These are phyloP conservation scores for Tauraco hartlaubi DNA, from an alignment of 2,797 vertebrate genomes.

Conservation along the genomic window DNA sequence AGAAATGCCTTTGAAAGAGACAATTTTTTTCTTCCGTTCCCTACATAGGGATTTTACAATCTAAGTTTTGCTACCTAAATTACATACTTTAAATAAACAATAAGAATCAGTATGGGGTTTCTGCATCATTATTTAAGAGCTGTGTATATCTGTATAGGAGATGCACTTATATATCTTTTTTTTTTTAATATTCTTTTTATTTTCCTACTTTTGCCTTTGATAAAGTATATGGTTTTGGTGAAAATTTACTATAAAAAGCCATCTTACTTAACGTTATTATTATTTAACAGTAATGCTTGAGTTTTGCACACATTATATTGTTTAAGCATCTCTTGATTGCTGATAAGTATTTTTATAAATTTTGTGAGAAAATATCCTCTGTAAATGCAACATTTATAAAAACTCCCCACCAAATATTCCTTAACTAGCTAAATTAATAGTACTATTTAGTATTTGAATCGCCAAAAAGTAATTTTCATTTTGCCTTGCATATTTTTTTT, in stretches of 20 bases:
- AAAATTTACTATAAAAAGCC: not conserved
- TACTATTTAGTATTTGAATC: not conserved
- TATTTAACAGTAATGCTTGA: not conserved
- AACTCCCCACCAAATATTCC: not conserved
- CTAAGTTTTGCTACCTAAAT: not conserved
- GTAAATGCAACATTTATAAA: not conserved
- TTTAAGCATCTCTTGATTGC: not conserved
- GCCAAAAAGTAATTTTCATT: not conserved
- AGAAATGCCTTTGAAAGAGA: not conserved
- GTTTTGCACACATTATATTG: not conserved
- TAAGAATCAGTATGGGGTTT: not conserved
- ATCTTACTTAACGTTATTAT: not conserved
- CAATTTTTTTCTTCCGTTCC: not conserved
- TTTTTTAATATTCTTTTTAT: not conserved
- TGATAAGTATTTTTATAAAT: not conserved
- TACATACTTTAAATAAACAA: not conserved
- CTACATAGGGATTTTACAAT: not conserved
- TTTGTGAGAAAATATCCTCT: not conserved
- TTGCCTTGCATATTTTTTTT: not conserved
- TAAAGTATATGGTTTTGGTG: not conserved
- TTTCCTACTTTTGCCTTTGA: not conserved
- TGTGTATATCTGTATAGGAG: not conserved
- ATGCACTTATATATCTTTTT: not conserved
- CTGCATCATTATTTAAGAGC: not conserved
- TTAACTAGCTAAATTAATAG: not conserved